Evolutionary conservation across 2,888 invertebrate species (phyloP), one percentile per base, ranked within the genome.

Genomic region (Rhaphigaster nebulosa): DNA sequence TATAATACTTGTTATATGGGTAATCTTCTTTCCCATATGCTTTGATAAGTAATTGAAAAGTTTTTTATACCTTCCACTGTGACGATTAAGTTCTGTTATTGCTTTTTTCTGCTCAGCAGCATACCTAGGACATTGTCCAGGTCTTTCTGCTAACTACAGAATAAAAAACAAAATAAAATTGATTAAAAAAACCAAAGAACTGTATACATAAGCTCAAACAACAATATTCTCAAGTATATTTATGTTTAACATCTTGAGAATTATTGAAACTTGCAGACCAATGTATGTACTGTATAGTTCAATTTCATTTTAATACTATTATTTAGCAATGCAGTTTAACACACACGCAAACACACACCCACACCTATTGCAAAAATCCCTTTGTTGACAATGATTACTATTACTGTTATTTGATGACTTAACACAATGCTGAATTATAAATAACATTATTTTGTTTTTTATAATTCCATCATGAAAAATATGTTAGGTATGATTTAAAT

Each of bases 1-100:
- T n/a, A 89, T 34, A 13, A 90, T 29, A 13, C 60, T n/a, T 23
- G 90, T 52, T 45, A 91, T 90, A 3, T 87, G 50, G 29, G 54
- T 89, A 26, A 91, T 88, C 34, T 92, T 91, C 52, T 60, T 87
- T 26, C 91, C 91, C 41, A 88, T 90, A 80, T 92, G n/a, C 29
- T 91, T 84, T 12, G 92, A 91, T 38, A 91, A 29, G 41, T 91
- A 92, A 23, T 45, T 50, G 52, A 91, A 87, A 18, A 92, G 90
- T 10, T 91, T 87, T 76, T 88, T 70, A 45, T 91, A 90, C n/a
- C 88, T 90, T 34, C 70, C 60, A 54, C 89, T 91, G 65, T 91
- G 65, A 34, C 90, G 26, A 29, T 92, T 90, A 20, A 91, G 29
- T 60, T 80, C 56, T 26, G 70, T 70, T 15, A 91, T 34, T 15